Evolutionary conservation across 2,888 invertebrate species (phyloP), one percentile per base, ranked within the genome.

Genomic region (Cephus runcator): DNA sequence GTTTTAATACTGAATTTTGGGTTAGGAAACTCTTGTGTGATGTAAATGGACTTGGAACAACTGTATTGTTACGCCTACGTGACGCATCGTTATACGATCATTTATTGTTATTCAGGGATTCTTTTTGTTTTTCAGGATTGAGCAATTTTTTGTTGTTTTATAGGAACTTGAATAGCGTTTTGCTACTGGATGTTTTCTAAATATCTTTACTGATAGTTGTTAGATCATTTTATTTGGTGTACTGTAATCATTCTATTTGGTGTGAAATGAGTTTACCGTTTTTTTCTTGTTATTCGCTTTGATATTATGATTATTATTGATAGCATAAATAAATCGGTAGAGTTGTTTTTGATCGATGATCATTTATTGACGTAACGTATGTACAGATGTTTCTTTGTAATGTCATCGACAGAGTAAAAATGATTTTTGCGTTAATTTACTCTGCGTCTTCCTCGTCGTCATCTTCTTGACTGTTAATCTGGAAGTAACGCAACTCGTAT

Each of bases 401-500:
- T 79, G 82, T 81, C 82, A 82, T 80, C 76, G 81, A 76, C 76
- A 77, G 80, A 81, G 77, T 79, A 80, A 82, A 85, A 84, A 81
- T 89, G 23, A 56, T 23, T 23, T 2, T 56, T 23, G 56, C 6
- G 9, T 56, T 56, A 6, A 89, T 88, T 94, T 94, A 96, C 92
- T 97, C 97, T 86, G 96, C 97, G 91, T 97, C 97, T 88, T 97
- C 98, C 91, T 98, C 98, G 81, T 94, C 95, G 81, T 94, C 95
- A 85, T 94, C 94, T 87, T 95, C 95, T 88, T 95, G 94, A 93
- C 94, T 95, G 86, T 95, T 95, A 92, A 96, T 96, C 95, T 99
- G 99, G 99, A 99, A 99, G 96, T 99, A 99, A 85, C 99, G 95
- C 78, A 99, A 95, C 93, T 99, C 99, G 86, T 99, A 99, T 0